Percentiles rank a stretch among this genome's conserved stretches.
phyloP scores from a whole-genome alignment of 2,113 vertebrate genomes.

The Myodes glareolus region DNA sequence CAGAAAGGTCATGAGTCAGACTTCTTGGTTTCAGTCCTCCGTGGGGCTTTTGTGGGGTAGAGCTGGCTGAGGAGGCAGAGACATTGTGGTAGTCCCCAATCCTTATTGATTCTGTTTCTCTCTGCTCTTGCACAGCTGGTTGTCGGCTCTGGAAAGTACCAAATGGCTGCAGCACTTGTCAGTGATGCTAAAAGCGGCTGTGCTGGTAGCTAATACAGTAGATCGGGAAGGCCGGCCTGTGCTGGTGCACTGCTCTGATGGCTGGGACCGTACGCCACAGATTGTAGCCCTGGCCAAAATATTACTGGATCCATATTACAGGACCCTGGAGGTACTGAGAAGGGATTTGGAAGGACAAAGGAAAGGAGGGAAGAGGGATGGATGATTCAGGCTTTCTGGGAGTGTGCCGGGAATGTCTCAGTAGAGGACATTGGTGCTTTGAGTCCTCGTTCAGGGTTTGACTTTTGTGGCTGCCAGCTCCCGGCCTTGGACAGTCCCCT shows the following conservation, averaged over 20 bases:
- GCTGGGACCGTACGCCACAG: conserved; percentile 98
- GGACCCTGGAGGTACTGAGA: conserved; percentile 93
- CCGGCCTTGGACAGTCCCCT: background rate
- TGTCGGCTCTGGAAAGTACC: conserved; percentile 97
- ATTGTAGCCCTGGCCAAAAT: conserved; percentile 96
- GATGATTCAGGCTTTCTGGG: background rate
- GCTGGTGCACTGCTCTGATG: conserved; percentile 97
- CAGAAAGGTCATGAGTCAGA: conserved; percentile 11
- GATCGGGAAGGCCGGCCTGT: conserved; percentile 96
- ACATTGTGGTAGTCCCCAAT: background rate
- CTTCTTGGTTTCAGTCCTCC: conserved; percentile 23
- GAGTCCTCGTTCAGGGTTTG: background rate
- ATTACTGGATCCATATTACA: conserved; percentile 97
- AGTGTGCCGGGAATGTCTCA: background rate
- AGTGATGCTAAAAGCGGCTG: conserved; percentile 97
- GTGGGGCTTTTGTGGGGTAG: background rate
- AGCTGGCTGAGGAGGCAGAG: background rate
- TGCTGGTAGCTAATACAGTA: conserved; percentile 94
- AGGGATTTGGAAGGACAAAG: background rate
- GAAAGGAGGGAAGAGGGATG: background rate
- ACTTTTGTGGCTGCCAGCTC: conserved; percentile 28
- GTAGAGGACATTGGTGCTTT: background rate
- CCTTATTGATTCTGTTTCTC: conserved; percentile 16
- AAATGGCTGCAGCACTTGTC: conserved; percentile 99
- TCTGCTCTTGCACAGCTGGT: conserved; percentile 89